Evolutionary conservation across 2,797 vertebrate species (phyloP).

Genomic region (Adelosebastes latens): DNA sequence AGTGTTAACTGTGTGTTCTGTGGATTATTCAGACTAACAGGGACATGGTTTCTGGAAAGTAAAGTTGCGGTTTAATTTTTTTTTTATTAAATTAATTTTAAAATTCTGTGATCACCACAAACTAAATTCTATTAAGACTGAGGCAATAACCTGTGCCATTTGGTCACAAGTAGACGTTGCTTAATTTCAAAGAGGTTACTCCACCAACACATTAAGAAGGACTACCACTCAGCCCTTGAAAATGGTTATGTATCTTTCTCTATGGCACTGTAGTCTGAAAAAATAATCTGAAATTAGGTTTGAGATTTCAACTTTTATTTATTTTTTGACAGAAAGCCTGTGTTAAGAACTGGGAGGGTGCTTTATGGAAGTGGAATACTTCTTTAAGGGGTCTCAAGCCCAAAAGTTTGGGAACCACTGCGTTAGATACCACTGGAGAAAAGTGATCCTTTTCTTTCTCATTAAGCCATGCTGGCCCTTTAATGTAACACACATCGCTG

Average conservation of each 20-base stretch:
- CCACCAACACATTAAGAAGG: too few species aligned
- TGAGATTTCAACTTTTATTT: neutral
- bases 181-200: neutral
- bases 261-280: neutral
- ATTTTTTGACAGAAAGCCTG: fast-evolving
- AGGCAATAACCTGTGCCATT: neutral
- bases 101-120: neutral
- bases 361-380: neutral
- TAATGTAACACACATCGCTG: neutral
- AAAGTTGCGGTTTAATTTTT: too few species aligned
- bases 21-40: neutral
- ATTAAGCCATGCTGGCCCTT: neutral
- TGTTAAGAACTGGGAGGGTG: neutral
- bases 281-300: fast-evolving
- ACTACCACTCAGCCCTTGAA: neutral
- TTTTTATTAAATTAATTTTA: neutral
- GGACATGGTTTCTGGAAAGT: neutral
- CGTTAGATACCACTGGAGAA: neutral
- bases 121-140: neutral
- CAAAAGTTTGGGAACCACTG: neutral
- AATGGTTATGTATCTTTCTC: neutral
- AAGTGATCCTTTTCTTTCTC: neutral
- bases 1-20: neutral
- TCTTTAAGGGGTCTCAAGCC: neutral
- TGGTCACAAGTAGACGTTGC: fast-evolving